Percentiles rank a stretch among this genome's conserved stretches.
Evolutionary conservation across 92 coral and sea anemone species (phyloP).

Genomic region (Galaxea fascicularis): DNA sequence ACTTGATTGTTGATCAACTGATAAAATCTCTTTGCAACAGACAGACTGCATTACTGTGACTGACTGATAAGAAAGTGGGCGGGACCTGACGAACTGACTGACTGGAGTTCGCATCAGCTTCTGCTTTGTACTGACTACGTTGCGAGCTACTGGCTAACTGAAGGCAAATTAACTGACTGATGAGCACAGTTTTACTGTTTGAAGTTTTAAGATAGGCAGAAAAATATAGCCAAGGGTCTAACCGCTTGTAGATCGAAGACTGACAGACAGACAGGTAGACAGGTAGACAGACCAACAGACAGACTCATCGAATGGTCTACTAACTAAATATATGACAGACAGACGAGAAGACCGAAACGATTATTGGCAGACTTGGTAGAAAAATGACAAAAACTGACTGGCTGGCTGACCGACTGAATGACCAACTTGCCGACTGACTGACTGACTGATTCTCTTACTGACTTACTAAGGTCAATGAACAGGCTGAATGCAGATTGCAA

Average conservation of each 20-base stretch:
- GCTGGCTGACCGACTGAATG: background rate
- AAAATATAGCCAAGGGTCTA: no score
- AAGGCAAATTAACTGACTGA: background rate
- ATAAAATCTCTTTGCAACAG: no score
- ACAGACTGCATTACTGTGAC: no score
- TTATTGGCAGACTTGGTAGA: no score
- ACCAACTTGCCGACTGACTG: background rate
- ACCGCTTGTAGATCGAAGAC: background rate
- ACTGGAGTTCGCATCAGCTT: no score
- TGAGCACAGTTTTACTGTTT: background rate
- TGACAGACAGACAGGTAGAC: constrained; percentile 7
- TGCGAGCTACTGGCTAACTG: no score
- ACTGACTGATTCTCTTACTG: background rate
- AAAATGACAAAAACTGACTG: background rate
- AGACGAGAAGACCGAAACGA: background rate
- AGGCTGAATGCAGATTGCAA: no score
- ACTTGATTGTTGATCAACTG: no score
- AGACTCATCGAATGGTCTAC: background rate
- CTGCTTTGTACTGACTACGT: no score
- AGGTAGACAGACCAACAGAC: background rate
- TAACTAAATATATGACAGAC: background rate
- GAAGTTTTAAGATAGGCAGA: background rate
- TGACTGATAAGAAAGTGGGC: no score
- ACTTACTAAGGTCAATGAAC: no score
- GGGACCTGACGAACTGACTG: no score